Conservation (phyloP, 2,888 invertebrate species). For the Drosophila mulleri region DNA sequence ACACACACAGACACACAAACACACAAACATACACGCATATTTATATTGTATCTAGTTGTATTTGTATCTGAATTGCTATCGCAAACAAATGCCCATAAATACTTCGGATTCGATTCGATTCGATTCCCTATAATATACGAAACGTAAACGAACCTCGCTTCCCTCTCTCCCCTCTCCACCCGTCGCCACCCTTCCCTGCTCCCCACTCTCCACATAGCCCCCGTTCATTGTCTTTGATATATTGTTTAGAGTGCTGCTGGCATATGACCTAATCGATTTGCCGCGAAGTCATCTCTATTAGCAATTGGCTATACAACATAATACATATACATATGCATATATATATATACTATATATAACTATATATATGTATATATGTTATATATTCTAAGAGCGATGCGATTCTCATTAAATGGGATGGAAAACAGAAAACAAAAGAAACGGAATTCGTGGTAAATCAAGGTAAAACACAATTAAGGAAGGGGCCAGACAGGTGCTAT, state of each 20-base stretch:
- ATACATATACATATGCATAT: background rate
- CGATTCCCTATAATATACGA: slow-evolving; percentile 35
- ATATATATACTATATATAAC: background rate
- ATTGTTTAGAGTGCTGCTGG: slow-evolving; percentile 64
- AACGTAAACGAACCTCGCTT: slow-evolving; percentile 19
- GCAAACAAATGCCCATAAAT: slow-evolving; percentile 65
- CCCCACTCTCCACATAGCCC: background rate
- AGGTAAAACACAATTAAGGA: background rate
- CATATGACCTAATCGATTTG: slow-evolving; percentile 66
- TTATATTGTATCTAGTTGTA: slow-evolving; percentile 48
- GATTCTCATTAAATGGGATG: slow-evolving; percentile 42
- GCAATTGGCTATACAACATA: slow-evolving; percentile 23
- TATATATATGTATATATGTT: background rate
- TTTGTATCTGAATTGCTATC: slow-evolving; percentile 51
- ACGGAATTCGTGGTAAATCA: slow-evolving; percentile 31
- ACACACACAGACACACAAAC: background rate
- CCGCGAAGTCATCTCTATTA: slow-evolving; percentile 61
- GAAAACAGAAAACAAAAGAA: slow-evolving; percentile 17
- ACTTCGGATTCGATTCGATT: slow-evolving; percentile 52
- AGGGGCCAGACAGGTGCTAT: background rate
- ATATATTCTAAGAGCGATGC: background rate
- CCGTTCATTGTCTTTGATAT: slow-evolving; percentile 54
- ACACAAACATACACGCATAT: slow-evolving; percentile 5
- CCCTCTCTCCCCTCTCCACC: background rate
- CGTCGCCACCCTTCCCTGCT: no score